These are phyloP conservation scores for Pteria penguin DNA, from an alignment of 2,888 invertebrate genomes.

Conservation along the genomic window DNA sequence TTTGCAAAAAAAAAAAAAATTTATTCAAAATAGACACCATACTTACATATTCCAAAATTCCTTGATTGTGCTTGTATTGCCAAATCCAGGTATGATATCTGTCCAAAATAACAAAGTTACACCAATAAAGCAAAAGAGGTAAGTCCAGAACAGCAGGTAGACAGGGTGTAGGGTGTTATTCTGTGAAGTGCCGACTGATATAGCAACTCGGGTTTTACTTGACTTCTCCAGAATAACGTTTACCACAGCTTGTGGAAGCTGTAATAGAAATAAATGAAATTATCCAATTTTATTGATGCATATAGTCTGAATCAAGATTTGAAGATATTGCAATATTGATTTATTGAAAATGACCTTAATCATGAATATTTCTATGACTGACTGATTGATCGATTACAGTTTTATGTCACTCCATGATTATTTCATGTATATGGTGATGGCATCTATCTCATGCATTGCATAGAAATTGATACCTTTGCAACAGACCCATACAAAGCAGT, in stretches of 20 bases:
- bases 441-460: too few relatives aligned
- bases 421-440: too few relatives aligned
- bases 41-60: slow-evolving; percentile 54
- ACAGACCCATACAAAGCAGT: too few relatives aligned
- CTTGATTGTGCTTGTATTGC: slow-evolving; percentile 51
- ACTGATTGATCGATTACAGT: too few relatives aligned
- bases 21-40: too few relatives aligned
- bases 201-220: slow-evolving; percentile 22
- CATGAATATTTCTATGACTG: background rate
- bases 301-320: too few relatives aligned
- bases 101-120: slow-evolving; percentile 62
- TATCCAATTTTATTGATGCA: too few relatives aligned
- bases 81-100: slow-evolving; percentile 68
- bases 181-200: slow-evolving; percentile 20
- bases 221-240: slow-evolving; percentile 59
- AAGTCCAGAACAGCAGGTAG: slow-evolving; percentile 65
- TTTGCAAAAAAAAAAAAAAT: too few relatives aligned
- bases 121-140: slow-evolving; percentile 49
- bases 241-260: slow-evolving; percentile 64
- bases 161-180: slow-evolving; percentile 48
- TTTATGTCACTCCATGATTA: too few relatives aligned
- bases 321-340: background rate
- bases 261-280: slow-evolving; percentile 23
- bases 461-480: too few relatives aligned
- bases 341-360: background rate